phyloP scores from a whole-genome alignment of 1,140 invertebrate genomes.

The Drosophila pandora region DNA sequence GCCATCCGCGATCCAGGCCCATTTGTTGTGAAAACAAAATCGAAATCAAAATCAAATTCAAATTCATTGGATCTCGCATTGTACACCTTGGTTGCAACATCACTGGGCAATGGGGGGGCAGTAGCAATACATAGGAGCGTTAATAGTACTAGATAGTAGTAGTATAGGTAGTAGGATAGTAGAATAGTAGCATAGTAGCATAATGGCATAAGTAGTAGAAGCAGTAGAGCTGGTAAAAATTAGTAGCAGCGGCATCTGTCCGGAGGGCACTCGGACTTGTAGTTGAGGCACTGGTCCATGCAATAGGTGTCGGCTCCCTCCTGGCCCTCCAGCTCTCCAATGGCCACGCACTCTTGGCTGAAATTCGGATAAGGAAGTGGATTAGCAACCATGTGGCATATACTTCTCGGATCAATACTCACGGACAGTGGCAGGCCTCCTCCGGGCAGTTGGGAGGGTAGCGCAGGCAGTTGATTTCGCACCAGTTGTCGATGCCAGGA shows the following conservation, averaged over 20 bases:
- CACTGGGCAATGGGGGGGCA: conserved; percentile 65
- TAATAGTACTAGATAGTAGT: background rate
- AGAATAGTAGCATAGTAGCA: background rate
- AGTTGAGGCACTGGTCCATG: conserved; percentile 91
- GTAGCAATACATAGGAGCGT: conserved; percentile 21
- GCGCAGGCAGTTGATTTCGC: conserved; percentile 91
- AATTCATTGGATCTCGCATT: conserved; percentile 35
- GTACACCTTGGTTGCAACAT: conserved; percentile 9
- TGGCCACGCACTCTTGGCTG: conserved; percentile 90
- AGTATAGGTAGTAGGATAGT: background rate
- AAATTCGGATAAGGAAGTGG: background rate
- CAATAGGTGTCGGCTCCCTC: conserved; percentile 92
- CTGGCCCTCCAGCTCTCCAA: conserved; percentile 89
- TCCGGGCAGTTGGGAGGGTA: conserved; percentile 93
- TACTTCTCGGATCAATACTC: conserved; percentile 84
- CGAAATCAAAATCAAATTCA: conserved; percentile 34
- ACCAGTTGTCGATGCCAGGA: conserved; percentile 92
- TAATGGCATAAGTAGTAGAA: background rate
- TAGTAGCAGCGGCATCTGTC: conserved; percentile 90
- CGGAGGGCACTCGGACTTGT: conserved; percentile 88
- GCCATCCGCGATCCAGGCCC: background rate
- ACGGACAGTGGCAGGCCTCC: conserved; percentile 91
- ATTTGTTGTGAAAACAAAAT: background rate
- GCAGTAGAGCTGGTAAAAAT: background rate
- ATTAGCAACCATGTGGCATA: background rate